Percentiles rank a stretch among this genome's conserved stretches.
These are phyloP conservation scores for Taeniopygia guttata DNA, from an alignment of 2,797 vertebrate genomes.

Conservation along the genomic window DNA sequence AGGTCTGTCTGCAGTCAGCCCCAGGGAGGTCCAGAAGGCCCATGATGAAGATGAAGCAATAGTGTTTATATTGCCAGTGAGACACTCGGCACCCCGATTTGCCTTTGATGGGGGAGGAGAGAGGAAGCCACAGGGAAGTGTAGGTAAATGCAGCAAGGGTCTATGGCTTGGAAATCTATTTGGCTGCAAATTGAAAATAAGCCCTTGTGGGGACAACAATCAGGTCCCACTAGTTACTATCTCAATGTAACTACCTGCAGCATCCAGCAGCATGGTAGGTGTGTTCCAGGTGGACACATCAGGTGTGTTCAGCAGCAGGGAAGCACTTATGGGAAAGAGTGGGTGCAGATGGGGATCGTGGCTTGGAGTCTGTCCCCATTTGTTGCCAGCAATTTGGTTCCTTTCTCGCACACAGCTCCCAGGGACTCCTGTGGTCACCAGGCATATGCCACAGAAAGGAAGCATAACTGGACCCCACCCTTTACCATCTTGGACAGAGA, in stretches of 20 bases:
- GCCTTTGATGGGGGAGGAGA: conserved; percentile 2
- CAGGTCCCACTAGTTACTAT: conserved; percentile 67
- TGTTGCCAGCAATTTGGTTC: neutral
- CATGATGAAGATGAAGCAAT: conserved; percentile 3
- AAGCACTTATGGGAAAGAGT: conserved; percentile 65
- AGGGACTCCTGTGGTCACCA: neutral
- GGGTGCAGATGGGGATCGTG: conserved; percentile 1
- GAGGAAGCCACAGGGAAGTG: conserved; percentile 18
- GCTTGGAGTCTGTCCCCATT: conserved; percentile 27
- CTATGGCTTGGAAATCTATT: conserved; percentile 75
- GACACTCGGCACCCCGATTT: conserved; percentile 47
- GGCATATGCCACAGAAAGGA: neutral
- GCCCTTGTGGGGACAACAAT: conserved; percentile 70
- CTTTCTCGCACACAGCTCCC: neutral
- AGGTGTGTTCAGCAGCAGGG: conserved; percentile 64
- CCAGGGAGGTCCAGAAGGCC: conserved; percentile 27
- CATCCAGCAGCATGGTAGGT: conserved; percentile 66
- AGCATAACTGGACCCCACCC: neutral
- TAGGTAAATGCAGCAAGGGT: conserved; percentile 48
- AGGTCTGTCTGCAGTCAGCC: conserved; percentile 30
- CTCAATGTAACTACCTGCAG: conserved; percentile 59
- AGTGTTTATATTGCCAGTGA: conserved; percentile 37
- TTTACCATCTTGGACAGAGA: neutral
- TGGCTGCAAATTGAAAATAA: conserved; percentile 73
- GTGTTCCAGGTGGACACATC: conserved; percentile 57